Evolutionary conservation across 2,888 invertebrate species (phyloP).

Genomic region (Drosophila buzzatii): DNA sequence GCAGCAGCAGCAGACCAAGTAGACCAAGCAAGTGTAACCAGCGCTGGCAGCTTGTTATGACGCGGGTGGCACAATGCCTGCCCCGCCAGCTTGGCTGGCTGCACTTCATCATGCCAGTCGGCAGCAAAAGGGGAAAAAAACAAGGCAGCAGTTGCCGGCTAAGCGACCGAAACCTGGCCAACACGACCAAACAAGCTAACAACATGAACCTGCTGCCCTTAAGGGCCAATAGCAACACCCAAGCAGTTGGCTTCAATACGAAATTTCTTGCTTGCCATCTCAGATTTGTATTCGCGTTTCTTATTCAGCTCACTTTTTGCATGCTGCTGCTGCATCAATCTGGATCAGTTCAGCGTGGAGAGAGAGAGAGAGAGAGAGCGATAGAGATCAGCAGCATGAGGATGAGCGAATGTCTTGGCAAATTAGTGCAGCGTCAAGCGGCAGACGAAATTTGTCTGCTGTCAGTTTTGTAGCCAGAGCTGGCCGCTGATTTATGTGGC

Average conservation of each 20-base stretch:
- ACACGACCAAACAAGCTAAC: neutral
- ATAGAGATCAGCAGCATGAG: slow-evolving; percentile 66
- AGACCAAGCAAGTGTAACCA: slow-evolving; percentile 41
- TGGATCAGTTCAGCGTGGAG: slow-evolving; percentile 54
- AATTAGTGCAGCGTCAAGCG: slow-evolving; percentile 80
- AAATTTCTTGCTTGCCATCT: slow-evolving; percentile 66
- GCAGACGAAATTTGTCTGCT: slow-evolving; percentile 77
- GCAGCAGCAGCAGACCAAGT: slow-evolving; percentile 31
- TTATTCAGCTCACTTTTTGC: slow-evolving; percentile 37
- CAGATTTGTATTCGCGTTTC: slow-evolving; percentile 60
- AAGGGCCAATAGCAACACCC: slow-evolving; percentile 67
- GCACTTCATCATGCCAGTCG: slow-evolving; percentile 79
- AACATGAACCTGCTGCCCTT: slow-evolving; percentile 44
- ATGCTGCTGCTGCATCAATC: slow-evolving; percentile 73
- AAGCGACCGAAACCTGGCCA: slow-evolving; percentile 17
- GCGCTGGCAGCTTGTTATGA: slow-evolving; percentile 58
- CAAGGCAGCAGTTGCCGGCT: slow-evolving; percentile 25
- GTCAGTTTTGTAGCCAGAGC: slow-evolving; percentile 75
- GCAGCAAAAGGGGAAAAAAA: slow-evolving; percentile 42
- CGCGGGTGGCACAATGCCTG: slow-evolving; percentile 59
- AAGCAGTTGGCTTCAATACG: slow-evolving; percentile 77
- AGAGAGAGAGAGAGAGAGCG: slow-evolving; percentile 30
- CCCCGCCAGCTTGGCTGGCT: slow-evolving; percentile 38
- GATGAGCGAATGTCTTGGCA: slow-evolving; percentile 79
- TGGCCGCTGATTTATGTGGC: slow-evolving; percentile 74